These are phyloP conservation scores for Xestia rhomboidea DNA, from an alignment of 2,888 invertebrate genomes.

Conservation along the genomic window DNA sequence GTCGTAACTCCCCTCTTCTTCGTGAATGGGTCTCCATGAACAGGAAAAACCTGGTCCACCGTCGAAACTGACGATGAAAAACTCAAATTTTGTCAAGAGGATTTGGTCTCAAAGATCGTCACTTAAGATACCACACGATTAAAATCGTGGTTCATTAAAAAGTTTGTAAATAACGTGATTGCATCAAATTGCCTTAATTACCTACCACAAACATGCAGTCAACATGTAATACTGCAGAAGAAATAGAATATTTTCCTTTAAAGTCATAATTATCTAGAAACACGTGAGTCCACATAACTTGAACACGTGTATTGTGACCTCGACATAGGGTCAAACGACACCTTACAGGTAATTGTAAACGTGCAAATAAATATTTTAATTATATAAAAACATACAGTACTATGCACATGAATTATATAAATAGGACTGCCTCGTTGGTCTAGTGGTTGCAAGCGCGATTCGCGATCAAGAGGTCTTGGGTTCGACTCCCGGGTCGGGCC, in stretches of 20 bases:
- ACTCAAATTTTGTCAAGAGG: neutral
- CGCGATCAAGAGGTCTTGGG: too few species aligned
- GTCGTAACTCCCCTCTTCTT: neutral
- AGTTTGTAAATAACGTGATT: neutral
- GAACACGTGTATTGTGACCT: conserved; percentile 24
- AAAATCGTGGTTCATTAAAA: neutral
- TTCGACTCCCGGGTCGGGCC: too few species aligned
- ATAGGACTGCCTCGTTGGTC: neutral
- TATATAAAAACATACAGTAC: neutral
- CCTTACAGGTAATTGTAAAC: neutral
- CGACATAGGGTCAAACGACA: neutral
- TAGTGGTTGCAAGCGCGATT: too few species aligned
- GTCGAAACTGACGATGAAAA: neutral
- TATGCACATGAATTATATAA: neutral
- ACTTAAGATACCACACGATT: too few species aligned
- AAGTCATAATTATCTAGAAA: neutral
- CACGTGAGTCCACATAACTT: conserved; percentile 1
- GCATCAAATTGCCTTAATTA: neutral
- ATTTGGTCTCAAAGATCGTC: neutral
- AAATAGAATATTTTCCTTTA: conserved; percentile 9
- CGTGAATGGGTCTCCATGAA: neutral
- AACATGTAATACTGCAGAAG: neutral
- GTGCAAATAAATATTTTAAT: conserved; percentile 11
- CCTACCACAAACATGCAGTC: neutral
- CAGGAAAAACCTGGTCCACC: neutral